Evolutionary conservation across 2,797 vertebrate genomes (phyloP), one percentile per base, ranked within the genome.

Genomic region (Peromyscus aztecus): DNA sequence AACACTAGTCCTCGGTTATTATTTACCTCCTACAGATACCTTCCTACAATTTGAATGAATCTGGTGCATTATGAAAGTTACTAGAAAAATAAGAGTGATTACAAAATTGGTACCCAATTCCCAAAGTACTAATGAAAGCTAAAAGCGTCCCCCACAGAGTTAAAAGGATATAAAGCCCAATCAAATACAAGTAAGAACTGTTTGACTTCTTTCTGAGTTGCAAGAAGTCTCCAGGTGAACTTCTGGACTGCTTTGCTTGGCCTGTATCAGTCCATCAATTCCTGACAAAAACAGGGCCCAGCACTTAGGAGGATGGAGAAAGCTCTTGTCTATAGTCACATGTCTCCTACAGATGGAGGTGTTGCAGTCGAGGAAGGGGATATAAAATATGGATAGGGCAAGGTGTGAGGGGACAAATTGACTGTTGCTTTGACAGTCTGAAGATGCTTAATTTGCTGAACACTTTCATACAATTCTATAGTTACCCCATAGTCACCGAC

Each of bases 101-200:
- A 87, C 23, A 61, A n/a, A 84, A 88, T 77, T 80, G 52, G 63
- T 85, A 89, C 55, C 91, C 78, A 92, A 43, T 89, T 17, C 14
- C 40, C 7, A 2, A n/a, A 57, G 46, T 21, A 67, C 21, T 55
- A 59, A 9, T 67, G 11, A n/a, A 77, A 55, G 37, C 55, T 95
- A 90, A 85, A 31, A 3, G 27, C 77, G 46, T 29, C 92, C 46
- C 77, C 24, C 29, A 91, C n/a, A 40, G 24, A 80, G 49, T 2
- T n/a, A 31, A 43, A 37, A 89, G 40, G 23, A 75, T 89, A 1
- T 69, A 55, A 55, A 89, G 71, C 27, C 49, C 67, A 84, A 77
- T 4, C 24, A 37, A 84, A 80, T 76, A 11, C 24, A 29, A 37
- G 0, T 55, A 65, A 77, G 19, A 91, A 40, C 27, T 67, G 31